Evolutionary conservation across 2,113 vertebrate genomes (phyloP).

Genomic region (Gymnorhina tibicen): DNA sequence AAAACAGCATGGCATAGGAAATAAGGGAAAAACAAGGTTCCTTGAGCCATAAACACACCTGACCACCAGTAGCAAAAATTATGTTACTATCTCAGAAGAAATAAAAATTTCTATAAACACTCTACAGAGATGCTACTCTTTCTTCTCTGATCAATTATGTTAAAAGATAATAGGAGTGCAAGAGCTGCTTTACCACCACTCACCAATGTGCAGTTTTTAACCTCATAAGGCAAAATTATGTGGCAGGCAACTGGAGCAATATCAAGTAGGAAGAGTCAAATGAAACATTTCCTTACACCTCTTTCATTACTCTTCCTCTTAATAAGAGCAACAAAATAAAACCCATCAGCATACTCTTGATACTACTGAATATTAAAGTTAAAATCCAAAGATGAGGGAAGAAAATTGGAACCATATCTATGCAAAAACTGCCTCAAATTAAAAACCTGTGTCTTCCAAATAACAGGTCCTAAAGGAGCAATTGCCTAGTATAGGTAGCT

Average conservation of each 20-base stretch:
- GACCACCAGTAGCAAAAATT: background rate
- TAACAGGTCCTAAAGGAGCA: background rate
- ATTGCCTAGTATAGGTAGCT: background rate
- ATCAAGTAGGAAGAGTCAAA: background rate
- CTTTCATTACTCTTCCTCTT: background rate
- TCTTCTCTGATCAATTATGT: background rate
- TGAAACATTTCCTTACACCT: background rate
- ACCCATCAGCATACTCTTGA: background rate
- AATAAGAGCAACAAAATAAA: background rate
- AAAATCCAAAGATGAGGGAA: background rate
- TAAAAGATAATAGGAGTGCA: background rate
- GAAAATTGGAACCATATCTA: background rate
- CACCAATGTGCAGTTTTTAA: background rate
- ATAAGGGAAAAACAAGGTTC: background rate
- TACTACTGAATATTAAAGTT: background rate
- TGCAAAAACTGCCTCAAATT: background rate
- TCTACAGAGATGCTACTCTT: background rate
- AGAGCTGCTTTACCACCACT: background rate
- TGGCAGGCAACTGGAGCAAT: background rate
- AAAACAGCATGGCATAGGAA: background rate
- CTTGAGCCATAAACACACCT: background rate
- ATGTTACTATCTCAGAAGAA: background rate
- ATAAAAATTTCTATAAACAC: background rate
- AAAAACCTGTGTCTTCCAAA: slow-evolving; percentile 33
- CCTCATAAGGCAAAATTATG: background rate